These are phyloP conservation scores for Echiichthys vipera DNA, from an alignment of 2,797 vertebrate species.

Conservation along the genomic window DNA sequence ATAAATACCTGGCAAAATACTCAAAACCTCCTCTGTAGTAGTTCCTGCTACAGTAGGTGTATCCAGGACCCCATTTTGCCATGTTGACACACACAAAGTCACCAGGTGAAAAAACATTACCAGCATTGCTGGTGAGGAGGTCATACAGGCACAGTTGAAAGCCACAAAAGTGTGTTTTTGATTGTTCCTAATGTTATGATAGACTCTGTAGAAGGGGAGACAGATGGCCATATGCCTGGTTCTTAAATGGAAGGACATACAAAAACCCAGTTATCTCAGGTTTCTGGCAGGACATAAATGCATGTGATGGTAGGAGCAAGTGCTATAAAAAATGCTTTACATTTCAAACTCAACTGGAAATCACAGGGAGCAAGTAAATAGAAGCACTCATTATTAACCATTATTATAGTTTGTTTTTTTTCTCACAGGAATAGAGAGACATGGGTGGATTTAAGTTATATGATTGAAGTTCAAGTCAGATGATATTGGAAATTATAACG, in stretches of 20 bases:
- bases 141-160: slow-evolving; percentile 17
- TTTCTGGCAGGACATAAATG: slow-evolving; percentile 6
- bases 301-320: background rate
- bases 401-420: background rate
- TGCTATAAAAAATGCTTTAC: slow-evolving; percentile 6
- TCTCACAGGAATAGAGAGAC: background rate
- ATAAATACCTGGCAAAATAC: no score
- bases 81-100: no score
- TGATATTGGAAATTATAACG: background rate
- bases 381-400: background rate
- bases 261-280: background rate
- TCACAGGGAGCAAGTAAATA: background rate
- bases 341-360: slow-evolving; percentile 8
- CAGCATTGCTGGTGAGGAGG: no score
- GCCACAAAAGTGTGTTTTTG: slow-evolving; percentile 6
- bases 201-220: background rate
- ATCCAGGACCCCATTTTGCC: no score
- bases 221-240: background rate
- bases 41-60: no score
- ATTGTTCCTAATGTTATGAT: slow-evolving; percentile 28
- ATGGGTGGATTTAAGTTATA: background rate
- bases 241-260: slow-evolving; percentile 9
- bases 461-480: background rate
- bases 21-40: no score
- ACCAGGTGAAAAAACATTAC: no score